Evolutionary conservation across 1,140 invertebrate species (phyloP).

Genomic region (Papilio aristodemus): DNA sequence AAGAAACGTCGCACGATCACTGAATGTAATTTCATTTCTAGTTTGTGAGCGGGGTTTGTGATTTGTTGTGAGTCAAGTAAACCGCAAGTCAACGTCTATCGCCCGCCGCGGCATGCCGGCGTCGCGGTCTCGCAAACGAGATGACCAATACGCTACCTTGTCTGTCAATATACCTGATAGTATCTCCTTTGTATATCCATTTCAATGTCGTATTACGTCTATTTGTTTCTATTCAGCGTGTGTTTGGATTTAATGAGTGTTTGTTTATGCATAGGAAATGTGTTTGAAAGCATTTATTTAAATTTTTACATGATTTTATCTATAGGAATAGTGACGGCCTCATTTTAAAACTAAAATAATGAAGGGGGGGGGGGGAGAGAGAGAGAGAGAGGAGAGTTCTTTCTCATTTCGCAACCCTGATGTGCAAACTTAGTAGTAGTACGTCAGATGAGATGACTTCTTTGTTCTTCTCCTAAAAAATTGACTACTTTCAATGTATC

Average conservation of each 20-base stretch:
- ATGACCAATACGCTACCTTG: constrained; percentile 14
- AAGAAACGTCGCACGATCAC: neutral
- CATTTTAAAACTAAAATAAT: too few relatives aligned
- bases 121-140: neutral
- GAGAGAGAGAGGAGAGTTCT: too few relatives aligned
- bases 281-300: too few relatives aligned
- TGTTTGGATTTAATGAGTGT: neutral
- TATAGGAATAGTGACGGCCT: too few relatives aligned
- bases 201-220: constrained; percentile 12
- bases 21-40: neutral
- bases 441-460: too few relatives aligned
- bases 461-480: too few relatives aligned
- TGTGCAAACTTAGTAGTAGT: too few relatives aligned
- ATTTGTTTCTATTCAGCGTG: neutral
- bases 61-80: constrained; percentile 21
- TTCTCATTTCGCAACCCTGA: too few relatives aligned
- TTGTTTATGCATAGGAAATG: too few relatives aligned
- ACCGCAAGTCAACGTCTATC: constrained; percentile 17
- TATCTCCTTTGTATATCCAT: neutral
- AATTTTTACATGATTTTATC: too few relatives aligned
- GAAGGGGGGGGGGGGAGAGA: too few relatives aligned
- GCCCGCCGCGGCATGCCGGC: neutral
- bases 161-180: constrained; percentile 17
- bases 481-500: too few relatives aligned
- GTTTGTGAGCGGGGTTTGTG: neutral